These are phyloP conservation scores for Pachycephala philippinensis DNA, from an alignment of 2,113 vertebrate species.

Conservation along the genomic window DNA sequence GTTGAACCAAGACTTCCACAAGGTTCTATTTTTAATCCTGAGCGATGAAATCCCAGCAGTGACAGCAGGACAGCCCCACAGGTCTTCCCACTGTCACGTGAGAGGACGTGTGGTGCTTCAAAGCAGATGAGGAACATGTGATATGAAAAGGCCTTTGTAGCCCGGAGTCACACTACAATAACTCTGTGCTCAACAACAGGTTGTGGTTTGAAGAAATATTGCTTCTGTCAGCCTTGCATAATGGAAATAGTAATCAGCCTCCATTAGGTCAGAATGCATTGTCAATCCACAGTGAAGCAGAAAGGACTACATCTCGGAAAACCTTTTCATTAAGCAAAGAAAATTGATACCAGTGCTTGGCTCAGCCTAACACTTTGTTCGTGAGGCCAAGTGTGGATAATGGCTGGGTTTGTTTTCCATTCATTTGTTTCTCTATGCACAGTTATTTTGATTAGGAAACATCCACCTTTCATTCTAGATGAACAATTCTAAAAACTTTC, in stretches of 20 bases:
- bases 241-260: constrained; percentile 55
- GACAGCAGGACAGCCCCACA: neutral
- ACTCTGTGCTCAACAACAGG: constrained; percentile 36
- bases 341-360: constrained; percentile 53
- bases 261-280: constrained; percentile 62
- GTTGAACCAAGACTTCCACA: neutral
- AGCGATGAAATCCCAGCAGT: neutral
- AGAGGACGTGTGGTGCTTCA: neutral
- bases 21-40: neutral
- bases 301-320: constrained; percentile 43
- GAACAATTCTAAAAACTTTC: constrained; percentile 22
- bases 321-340: constrained; percentile 53
- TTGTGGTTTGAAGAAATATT: constrained; percentile 48
- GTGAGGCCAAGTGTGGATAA: neutral
- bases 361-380: constrained; percentile 33
- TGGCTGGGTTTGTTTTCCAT: constrained; percentile 48
- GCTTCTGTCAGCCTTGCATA: constrained; percentile 55
- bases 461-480: constrained; percentile 25
- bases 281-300: constrained; percentile 58
- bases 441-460: constrained; percentile 50
- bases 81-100: neutral
- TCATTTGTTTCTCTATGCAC: neutral
- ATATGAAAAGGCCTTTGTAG: constrained; percentile 51
- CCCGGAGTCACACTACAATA: neutral
- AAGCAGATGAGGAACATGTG: constrained; percentile 1